Evolutionary conservation across 2,888 invertebrate genomes (phyloP).

Genomic region (Mythimna impura): DNA sequence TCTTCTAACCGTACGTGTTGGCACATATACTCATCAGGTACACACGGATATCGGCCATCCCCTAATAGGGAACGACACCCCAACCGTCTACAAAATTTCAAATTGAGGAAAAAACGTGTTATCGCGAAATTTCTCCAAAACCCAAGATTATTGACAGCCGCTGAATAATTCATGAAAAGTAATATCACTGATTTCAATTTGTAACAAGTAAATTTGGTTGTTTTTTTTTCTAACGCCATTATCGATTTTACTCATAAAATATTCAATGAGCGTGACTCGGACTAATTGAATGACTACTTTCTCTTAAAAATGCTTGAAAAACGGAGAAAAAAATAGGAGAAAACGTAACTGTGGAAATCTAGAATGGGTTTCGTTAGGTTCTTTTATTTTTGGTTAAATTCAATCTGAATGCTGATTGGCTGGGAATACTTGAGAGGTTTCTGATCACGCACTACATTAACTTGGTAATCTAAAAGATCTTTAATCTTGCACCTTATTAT

Average conservation of each 20-base stretch:
- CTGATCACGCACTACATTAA: too few relatives aligned
- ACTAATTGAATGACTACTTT: constrained; percentile 54
- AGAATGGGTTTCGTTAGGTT: constrained; percentile 7
- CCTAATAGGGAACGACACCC: constrained; percentile 31
- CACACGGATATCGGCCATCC: constrained; percentile 15
- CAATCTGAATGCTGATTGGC: constrained; percentile 35
- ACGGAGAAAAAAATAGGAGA: constrained; percentile 20
- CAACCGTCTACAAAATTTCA: constrained; percentile 22
- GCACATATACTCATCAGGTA: constrained; percentile 22
- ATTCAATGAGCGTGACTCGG: constrained; percentile 54
- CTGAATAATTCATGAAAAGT: constrained; percentile 59
- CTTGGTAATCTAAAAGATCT: too few relatives aligned
- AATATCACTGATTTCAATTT: constrained; percentile 63
- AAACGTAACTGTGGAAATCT: constrained; percentile 1
- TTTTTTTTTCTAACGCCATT: constrained; percentile 49
- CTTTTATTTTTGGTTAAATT: constrained; percentile 34
- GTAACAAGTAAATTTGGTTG: constrained; percentile 59
- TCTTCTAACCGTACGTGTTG: constrained; percentile 23
- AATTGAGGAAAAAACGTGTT: constrained; percentile 53
- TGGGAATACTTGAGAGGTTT: neutral
- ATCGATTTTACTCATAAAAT: constrained; percentile 59
- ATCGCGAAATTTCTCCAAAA: constrained; percentile 39
- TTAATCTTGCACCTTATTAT: too few relatives aligned
- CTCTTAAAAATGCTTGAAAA: constrained; percentile 34
- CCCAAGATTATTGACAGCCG: constrained; percentile 43